Evolutionary conservation across 30 jellyfish, hydroid and myxozoan species (phyloP), one percentile per base, ranked within the genome.

Genomic region (Aurelia aurita): DNA sequence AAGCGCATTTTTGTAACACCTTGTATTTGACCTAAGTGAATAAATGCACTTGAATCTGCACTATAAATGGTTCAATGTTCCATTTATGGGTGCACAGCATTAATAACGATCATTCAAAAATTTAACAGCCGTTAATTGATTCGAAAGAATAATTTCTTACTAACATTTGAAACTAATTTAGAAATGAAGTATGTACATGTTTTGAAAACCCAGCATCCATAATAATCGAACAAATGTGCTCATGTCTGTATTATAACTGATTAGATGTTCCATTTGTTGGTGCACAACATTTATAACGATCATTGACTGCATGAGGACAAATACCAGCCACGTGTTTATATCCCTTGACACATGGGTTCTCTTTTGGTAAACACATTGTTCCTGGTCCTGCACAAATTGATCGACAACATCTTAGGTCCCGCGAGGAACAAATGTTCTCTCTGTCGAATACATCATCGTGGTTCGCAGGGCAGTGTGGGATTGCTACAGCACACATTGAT

Each of bases 391-490:
- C 45, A 72, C 99, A 95, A 35, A 72, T 53, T 18, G 99, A 77
- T 23, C 99, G 90, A 74, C 99, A 95, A 47, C 99, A 95, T 35
- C 79, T 79, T 73, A 76, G 71, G 43, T 92, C 92, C 8, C 89
- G 67, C n/a, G 85, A 75, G 20, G 47, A 18, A 49, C 99, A 95
- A 32, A 87, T 88, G 32, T 69, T 77, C 29, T 75, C 87, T 26
- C 20, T 47, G 72, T 64, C 91, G n/a, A 74, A 58, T 13, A 94
- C 97, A 31, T 81, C 95, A 57, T 95, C 99, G 25, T 95, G 98
- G 68, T 95, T 59, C n/a, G 91, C 92, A 71, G 98, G 98, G 78
- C 96, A 88, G 61, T 87, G 89, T 10, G 93, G 93, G 18, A n/a
- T 75, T 12, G 84, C 91, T 22, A 1, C 87, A 9, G 91, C 96